Percentiles rank a stretch among this genome's conserved stretches.
phyloP scores from a whole-genome alignment of 2,888 invertebrate species.

The Lacanobia wlatinum region DNA sequence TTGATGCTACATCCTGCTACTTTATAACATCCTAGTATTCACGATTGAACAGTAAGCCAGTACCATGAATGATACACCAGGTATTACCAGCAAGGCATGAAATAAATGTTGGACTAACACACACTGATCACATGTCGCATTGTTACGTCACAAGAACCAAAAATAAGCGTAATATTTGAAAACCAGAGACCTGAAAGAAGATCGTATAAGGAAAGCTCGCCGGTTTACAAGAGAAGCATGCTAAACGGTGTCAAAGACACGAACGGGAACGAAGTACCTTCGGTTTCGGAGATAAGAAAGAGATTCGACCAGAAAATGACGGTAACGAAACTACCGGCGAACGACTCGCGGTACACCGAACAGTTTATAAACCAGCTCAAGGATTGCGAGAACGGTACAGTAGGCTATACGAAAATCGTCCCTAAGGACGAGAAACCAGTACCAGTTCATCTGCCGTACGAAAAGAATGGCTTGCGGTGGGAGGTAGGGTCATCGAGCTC shows the following conservation, averaged over 20 bases:
- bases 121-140: conserved; percentile 83
- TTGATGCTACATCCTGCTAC: conserved; percentile 60
- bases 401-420: conserved; percentile 81
- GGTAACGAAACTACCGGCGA: conserved; percentile 86
- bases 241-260: conserved; percentile 89
- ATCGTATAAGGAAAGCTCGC: conserved; percentile 85
- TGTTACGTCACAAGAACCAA: conserved; percentile 72
- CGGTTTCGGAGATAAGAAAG: conserved; percentile 91
- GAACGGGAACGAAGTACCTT: conserved; percentile 91
- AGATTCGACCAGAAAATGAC: conserved; percentile 90
- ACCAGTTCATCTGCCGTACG: conserved; percentile 86
- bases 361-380: conserved; percentile 85
- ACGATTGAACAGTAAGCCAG: conserved; percentile 23
- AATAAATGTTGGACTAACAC: conserved; percentile 86
- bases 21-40: conserved; percentile 29
- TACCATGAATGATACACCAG: conserved; percentile 62
- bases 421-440: conserved; percentile 86
- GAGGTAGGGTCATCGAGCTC: conserved; percentile 81
- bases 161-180: conserved; percentile 77
- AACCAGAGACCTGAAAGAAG: conserved; percentile 87
- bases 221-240: conserved; percentile 84
- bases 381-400: conserved; percentile 84
- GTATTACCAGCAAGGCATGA: conserved; percentile 78
- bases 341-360: conserved; percentile 83
- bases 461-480: conserved; percentile 85